These are phyloP conservation scores for Chiridota heheva DNA, from an alignment of 35 echinoderm and acorn worm species.

Conservation along the genomic window DNA sequence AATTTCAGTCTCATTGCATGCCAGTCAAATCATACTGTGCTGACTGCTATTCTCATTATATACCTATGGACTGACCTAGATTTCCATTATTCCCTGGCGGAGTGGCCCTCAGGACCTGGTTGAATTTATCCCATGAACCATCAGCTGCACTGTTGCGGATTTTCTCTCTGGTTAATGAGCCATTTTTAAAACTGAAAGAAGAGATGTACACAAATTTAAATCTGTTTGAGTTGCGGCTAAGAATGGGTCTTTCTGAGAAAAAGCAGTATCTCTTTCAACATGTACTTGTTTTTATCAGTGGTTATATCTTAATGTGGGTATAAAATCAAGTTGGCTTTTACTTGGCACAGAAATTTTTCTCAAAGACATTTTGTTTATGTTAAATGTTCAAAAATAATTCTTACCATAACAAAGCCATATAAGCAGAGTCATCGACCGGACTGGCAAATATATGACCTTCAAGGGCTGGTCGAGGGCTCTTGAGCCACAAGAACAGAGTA, in stretches of 20 bases:
- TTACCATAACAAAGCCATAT: conserved; percentile 93
- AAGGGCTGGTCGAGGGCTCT: conserved; percentile 79
- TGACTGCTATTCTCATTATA: too few relatives aligned
- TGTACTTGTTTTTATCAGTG: too few relatives aligned
- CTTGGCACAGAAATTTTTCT: too few relatives aligned
- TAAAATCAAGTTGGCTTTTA: too few relatives aligned
- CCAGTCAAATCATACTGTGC: too few relatives aligned
- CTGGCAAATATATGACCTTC: conserved; percentile 96
- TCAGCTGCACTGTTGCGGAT: conserved; percentile 64
- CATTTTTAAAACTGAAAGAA: conserved; percentile 87
- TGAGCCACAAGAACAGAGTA: conserved; percentile 89
- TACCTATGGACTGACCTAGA: conserved; percentile 57
- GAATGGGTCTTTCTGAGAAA: too few relatives aligned
- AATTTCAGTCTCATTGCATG: too few relatives aligned
- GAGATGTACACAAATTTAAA: not conserved
- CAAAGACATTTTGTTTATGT: too few relatives aligned
- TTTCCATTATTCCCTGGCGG: conserved; percentile 83
- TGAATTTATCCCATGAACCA: conserved; percentile 89
- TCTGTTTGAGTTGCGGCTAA: not conserved
- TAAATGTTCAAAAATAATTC: too few relatives aligned
- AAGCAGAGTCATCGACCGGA: conserved; percentile 74
- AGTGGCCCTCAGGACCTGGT: conserved; percentile 61
- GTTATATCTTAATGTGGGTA: too few relatives aligned
- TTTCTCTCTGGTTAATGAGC: conserved; percentile 81
- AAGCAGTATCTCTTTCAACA: too few relatives aligned